Evolutionary conservation across 2,888 invertebrate species (phyloP).

Genomic region (Luperina nickerlii): DNA sequence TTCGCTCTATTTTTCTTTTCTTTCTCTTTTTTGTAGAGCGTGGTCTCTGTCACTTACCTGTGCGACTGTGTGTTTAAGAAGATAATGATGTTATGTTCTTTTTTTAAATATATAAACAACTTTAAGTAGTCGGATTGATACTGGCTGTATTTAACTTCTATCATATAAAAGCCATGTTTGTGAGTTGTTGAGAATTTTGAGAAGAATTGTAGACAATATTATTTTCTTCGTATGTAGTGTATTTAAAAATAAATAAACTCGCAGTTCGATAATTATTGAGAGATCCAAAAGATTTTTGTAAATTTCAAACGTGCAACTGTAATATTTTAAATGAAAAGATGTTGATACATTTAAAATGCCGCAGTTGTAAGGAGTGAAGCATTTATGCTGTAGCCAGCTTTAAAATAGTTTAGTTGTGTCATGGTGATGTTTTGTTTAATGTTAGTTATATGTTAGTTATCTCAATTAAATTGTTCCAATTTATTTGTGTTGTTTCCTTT

Average conservation of each 20-base stretch:
- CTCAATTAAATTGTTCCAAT: conserved; percentile 78
- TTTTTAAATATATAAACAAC: neutral
- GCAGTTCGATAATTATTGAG: neutral
- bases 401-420: conserved; percentile 82
- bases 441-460: conserved; percentile 81
- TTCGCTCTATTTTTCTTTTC: neutral
- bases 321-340: conserved; percentile 16
- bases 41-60: neutral
- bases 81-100: conserved; percentile 9
- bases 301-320: conserved; percentile 7
- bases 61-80: neutral
- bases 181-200: conserved; percentile 26
- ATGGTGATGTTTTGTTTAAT: conserved; percentile 76
- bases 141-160: conserved; percentile 14
- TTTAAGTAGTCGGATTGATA: conserved; percentile 39
- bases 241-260: conserved; percentile 26
- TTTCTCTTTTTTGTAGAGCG: neutral
- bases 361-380: conserved; percentile 65
- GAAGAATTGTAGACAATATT: conserved; percentile 24
- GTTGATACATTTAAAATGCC: conserved; percentile 36
- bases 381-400: conserved; percentile 86
- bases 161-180: neutral
- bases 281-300: conserved; percentile 21
- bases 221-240: conserved; percentile 12
- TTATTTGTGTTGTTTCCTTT: conserved; percentile 56